A percentile compares a stretch with the other conserved stretches of the same genome.
Conservation (phyloP, 92 coral and sea anemone species). For the Muricea muricata region DNA sequence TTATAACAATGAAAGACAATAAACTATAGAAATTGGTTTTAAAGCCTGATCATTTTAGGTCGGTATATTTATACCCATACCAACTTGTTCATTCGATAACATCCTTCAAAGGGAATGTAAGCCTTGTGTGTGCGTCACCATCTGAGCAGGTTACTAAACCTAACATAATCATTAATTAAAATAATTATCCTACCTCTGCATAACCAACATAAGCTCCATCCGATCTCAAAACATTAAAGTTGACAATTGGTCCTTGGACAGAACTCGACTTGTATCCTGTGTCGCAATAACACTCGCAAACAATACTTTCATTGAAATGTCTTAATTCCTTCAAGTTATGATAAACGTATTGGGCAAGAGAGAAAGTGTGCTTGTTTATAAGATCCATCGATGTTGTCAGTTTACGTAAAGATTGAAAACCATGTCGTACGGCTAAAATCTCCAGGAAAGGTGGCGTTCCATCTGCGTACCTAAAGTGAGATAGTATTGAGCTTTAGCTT, state of each 20-base stretch:
- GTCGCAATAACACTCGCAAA: slow-evolving; percentile 83
- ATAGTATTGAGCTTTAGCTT: too few species aligned
- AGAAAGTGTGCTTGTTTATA: slow-evolving; percentile 78
- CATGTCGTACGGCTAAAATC: slow-evolving; percentile 82
- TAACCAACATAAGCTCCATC: slow-evolving; percentile 88
- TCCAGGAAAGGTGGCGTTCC: slow-evolving; percentile 94
- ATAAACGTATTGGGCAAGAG: slow-evolving; percentile 79
- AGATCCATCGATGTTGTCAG: slow-evolving; percentile 73
- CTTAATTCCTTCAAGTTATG: slow-evolving; percentile 69
- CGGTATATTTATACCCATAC: too few species aligned
- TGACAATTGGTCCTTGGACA: slow-evolving; percentile 88
- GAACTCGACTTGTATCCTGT: slow-evolving; percentile 66
- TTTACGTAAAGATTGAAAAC: slow-evolving; percentile 60
- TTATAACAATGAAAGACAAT: neutral
- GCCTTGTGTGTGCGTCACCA: too few species aligned
- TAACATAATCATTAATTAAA: too few species aligned
- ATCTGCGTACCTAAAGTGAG: slow-evolving; percentile 79
- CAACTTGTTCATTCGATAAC: too few species aligned
- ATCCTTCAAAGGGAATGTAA: too few species aligned
- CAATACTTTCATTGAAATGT: slow-evolving; percentile 71
- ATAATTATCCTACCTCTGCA: slow-evolving; percentile 92
- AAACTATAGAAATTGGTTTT: too few species aligned
- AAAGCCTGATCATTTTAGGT: too few species aligned
- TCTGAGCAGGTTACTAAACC: too few species aligned
- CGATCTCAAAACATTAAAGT: slow-evolving; percentile 82